These are phyloP conservation scores for Andrena camellia DNA, from an alignment of 2,888 invertebrate species.

Conservation along the genomic window DNA sequence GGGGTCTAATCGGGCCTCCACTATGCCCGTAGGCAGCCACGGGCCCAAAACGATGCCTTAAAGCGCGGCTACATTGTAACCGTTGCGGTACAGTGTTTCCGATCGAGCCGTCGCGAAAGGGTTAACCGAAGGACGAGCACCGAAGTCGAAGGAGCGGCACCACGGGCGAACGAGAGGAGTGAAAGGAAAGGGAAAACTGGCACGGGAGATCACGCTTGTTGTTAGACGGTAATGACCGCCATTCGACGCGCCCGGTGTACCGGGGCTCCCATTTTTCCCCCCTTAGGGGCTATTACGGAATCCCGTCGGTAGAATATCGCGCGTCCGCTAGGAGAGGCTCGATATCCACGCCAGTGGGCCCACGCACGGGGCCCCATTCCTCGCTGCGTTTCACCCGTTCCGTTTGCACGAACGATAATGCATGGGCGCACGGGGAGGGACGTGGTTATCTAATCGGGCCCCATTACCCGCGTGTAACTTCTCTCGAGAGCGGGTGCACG, in stretches of 20 bases:
- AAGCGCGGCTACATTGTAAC: conserved; percentile 21
- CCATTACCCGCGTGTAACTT: conserved; percentile 52
- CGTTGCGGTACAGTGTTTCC: not conserved
- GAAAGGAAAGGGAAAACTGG: conserved; percentile 37
- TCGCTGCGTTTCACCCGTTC: conserved; percentile 28
- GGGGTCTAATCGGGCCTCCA: not conserved
- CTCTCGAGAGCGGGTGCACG: conserved; percentile 11
- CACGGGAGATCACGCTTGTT: conserved; percentile 40
- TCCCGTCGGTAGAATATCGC: conserved; percentile 39
- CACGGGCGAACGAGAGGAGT: not conserved
- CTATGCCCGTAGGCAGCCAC: not conserved
- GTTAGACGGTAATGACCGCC: conserved; percentile 62
- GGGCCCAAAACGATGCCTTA: not conserved
- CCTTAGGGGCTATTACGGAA: conserved; percentile 46
- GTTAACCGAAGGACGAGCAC: conserved; percentile 36
- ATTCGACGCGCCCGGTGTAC: conserved; percentile 44
- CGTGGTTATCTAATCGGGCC: conserved; percentile 55
- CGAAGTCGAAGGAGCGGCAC: conserved; percentile 34
- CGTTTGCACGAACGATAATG: conserved; percentile 2
- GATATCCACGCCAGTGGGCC: not conserved
- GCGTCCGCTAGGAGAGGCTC: conserved; percentile 26
- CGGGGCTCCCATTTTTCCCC: conserved; percentile 28
- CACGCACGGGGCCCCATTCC: not conserved
- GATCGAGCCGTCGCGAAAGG: conserved; percentile 11
- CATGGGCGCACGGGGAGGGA: conserved; percentile 5